phyloP scores from a whole-genome alignment of 2,113 vertebrate genomes.

The Rhinoderma darwinii region DNA sequence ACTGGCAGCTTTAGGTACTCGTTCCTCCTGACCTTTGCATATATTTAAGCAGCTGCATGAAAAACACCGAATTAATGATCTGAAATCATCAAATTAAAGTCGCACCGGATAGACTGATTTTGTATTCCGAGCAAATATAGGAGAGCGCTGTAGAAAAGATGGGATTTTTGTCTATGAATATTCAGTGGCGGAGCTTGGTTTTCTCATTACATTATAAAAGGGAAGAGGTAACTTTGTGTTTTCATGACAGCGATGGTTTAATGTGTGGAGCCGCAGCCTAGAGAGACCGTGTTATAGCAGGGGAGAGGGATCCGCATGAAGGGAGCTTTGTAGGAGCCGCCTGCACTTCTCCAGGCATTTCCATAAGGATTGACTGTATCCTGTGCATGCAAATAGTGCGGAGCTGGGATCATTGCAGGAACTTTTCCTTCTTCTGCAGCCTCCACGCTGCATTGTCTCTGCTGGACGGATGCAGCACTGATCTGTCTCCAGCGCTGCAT shows the following conservation, averaged over 20 bases:
- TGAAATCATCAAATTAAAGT: background rate
- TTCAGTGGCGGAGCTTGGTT: background rate
- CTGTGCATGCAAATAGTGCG: conserved; percentile 12
- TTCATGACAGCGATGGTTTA: background rate
- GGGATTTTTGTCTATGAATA: conserved; percentile 22
- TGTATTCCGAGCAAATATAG: conserved; percentile 16
- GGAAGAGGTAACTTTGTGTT: conserved; percentile 17
- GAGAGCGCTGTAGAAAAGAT: background rate
- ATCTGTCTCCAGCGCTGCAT: background rate
- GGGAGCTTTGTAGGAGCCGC: background rate
- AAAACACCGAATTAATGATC: background rate
- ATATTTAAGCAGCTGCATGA: background rate
- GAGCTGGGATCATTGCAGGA: background rate
- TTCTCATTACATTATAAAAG: conserved; percentile 30
- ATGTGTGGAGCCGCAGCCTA: background rate
- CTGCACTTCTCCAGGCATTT: background rate
- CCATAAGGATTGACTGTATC: background rate
- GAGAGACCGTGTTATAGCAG: background rate
- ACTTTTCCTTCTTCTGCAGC: conserved; percentile 1
- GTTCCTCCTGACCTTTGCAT: background rate
- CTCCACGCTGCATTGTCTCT: conserved; percentile 34
- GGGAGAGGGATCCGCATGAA: background rate
- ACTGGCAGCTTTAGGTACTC: too few species aligned
- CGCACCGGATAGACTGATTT: conserved; percentile 5
- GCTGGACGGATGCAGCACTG: background rate